Evolutionary conservation across 2,113 vertebrate species (phyloP).

Genomic region (Microcebus lehilahytsara): DNA sequence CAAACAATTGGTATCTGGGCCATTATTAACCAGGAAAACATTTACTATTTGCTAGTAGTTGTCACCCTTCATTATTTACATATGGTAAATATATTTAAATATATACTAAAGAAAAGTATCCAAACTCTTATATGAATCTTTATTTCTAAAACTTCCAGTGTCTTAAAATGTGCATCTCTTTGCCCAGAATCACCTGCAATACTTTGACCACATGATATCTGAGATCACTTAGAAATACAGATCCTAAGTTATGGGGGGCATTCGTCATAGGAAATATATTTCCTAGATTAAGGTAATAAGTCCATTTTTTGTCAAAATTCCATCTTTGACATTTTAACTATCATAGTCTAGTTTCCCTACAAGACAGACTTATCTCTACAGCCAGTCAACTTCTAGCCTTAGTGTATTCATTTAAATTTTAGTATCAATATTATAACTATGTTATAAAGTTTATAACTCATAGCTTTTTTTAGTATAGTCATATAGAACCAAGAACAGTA

Average conservation of each 20-base stretch:
- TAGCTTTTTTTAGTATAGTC: constrained; percentile 53
- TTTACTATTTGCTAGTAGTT: background rate
- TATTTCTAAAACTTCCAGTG: background rate
- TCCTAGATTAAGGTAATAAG: background rate
- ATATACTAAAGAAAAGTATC: background rate
- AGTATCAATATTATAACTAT: constrained; percentile 36
- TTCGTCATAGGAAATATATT: background rate
- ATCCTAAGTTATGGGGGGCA: background rate
- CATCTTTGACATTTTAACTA: constrained; percentile 25
- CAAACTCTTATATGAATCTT: background rate
- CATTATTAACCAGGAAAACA: background rate
- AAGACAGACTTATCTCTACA: background rate
- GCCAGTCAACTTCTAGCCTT: background rate
- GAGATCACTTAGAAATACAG: background rate
- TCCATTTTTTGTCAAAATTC: background rate
- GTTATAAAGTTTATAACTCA: constrained; percentile 61
- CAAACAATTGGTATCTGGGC: background rate
- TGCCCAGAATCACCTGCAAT: background rate
- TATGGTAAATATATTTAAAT: background rate
- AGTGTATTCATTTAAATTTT: constrained; percentile 36
- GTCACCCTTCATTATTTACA: background rate
- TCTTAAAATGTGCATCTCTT: background rate
- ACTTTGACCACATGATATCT: background rate
- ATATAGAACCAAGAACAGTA: constrained; percentile 15
- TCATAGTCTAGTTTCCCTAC: background rate